Base-by-base conservation (phyloP, 1,140 invertebrate species). In the Ruditapes philippinarum region DNA sequence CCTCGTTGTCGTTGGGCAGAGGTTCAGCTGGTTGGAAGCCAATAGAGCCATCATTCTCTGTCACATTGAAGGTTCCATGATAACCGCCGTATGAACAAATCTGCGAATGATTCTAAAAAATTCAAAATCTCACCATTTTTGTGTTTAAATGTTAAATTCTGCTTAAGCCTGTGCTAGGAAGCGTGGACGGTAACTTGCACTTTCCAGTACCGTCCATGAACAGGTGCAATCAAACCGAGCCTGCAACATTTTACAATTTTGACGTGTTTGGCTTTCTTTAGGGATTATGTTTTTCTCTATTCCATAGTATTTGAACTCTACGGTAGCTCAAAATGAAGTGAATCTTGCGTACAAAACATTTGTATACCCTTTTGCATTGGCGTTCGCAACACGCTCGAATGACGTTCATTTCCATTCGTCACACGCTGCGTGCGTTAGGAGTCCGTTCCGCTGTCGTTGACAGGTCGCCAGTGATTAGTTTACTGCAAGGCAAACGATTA, bases 21-120 rank as follows among this genome's bases (percentile, higher is more conserved):
- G 54, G 73, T 5, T 79, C 89, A 17, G 91, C 78, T 38, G n/a
- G 31, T 36, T 94, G 95, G 79, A 91, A 90, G 17, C 80, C 85
- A 79, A 91, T 90, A 22, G 80, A 73, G 9, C 51, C 76, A 70
- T 85, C 49, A 86, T 89, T n/a, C n/a, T n/a, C n/a, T n/a, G n/a
- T 65, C n/a, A n/a, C n/a, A n/a, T n/a, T n/a, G n/a, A n/a, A n/a
- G n/a, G n/a, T n/a, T n/a, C n/a, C n/a, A n/a, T n/a, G n/a, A n/a
- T n/a, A n/a, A n/a, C n/a, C n/a, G n/a, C n/a, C n/a, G n/a, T n/a
- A n/a, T n/a, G n/a, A n/a, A n/a, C n/a, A n/a, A n/a, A n/a, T n/a
- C n/a, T n/a, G n/a, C n/a, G n/a, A n/a, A n/a, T n/a, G n/a, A n/a
- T n/a, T n/a, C n/a, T n/a, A n/a, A n/a, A n/a, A n/a, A n/a, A n/a